These are phyloP conservation scores for Noctua pronuba DNA, from an alignment of 2,888 invertebrate genomes.

Conservation along the genomic window DNA sequence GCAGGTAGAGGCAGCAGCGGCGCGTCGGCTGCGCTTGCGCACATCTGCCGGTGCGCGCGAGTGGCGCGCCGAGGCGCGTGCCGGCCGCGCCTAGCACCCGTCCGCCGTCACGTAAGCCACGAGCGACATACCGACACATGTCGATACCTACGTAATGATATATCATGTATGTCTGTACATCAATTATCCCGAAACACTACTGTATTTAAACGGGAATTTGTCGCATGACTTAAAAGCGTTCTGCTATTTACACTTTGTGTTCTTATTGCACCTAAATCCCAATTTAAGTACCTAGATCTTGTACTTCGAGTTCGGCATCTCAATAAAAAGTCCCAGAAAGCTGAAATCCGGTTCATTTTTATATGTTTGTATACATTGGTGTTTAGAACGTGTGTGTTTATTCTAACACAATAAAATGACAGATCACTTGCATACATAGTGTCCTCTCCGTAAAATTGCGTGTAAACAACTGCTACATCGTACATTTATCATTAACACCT, in stretches of 20 bases:
- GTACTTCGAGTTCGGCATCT: not conserved
- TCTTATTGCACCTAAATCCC: not conserved
- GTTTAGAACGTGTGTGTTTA: not conserved
- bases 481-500: slow-evolving; percentile 55
- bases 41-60: slow-evolving; percentile 85
- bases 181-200: not conserved
- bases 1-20: slow-evolving; percentile 67
- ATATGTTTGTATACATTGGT: not conserved
- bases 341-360: not conserved
- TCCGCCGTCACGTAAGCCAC: slow-evolving; percentile 69
- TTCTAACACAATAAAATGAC: slow-evolving; percentile 6
- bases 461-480: slow-evolving; percentile 11
- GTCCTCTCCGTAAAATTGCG: slow-evolving; percentile 7
- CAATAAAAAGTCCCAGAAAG: not conserved
- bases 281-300: not conserved
- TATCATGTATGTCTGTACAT: not conserved
- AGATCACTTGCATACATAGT: slow-evolving; percentile 10
- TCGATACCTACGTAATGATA: slow-evolving; percentile 7
- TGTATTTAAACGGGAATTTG: not conserved
- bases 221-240: not conserved
- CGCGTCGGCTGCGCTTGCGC: slow-evolving; percentile 77
- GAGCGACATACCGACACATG: slow-evolving; percentile 64
- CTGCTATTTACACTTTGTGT: not conserved
- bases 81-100: slow-evolving; percentile 68
- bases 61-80: slow-evolving; percentile 68